Base-by-base conservation (phyloP, 1,140 invertebrate species). In the Zaprionus nigranus region DNA sequence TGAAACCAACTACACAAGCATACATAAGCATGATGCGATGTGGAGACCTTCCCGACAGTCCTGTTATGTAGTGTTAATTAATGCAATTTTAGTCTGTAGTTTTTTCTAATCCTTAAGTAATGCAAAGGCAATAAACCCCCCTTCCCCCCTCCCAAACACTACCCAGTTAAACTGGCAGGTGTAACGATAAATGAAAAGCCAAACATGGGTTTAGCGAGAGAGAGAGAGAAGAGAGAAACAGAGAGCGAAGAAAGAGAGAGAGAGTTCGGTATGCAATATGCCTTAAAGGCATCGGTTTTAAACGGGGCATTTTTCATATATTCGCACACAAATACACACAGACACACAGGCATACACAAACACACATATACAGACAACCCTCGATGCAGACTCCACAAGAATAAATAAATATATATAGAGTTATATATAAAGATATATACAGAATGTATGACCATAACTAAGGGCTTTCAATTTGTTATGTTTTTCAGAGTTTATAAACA, bases 401-500 rank as follows among this genome's bases (percentile, higher is more conserved):
- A n/a, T 49, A 58, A 46, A 66, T 60, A 63, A 30, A 71, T 40
- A 71, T 30, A 64, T 69, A 51, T 54, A 69, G 9, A 58, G 30
- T 63, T 70, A 62, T 51, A 66, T 74, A 82, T 64, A 70, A 4
- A 20, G 20, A 51, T 66, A 22, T 26, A 60, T 34, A 70, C 62
- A 67, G 49, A 46, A 58, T 62, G 22, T 54, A 59, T 58, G 24
- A 75, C 51, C 58, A 46, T 69, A 62, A 75, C 68, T 66, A 81
- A 79, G 77, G 85, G 81, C 86, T 88, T 92, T 90, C 90, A 90
- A 92, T 85, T 92, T 90, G 90, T 92, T 92, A 92, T 90, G 90
- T 92, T 92, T 75, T 90, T 92, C 90, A 92, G 85, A 92, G 90
- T 92, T 92, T 91, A 92, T 90, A 34, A 30, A 68, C 54, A 38